Base-by-base conservation (phyloP, 2,113 vertebrate genomes). In the Oophaga pumilio region DNA sequence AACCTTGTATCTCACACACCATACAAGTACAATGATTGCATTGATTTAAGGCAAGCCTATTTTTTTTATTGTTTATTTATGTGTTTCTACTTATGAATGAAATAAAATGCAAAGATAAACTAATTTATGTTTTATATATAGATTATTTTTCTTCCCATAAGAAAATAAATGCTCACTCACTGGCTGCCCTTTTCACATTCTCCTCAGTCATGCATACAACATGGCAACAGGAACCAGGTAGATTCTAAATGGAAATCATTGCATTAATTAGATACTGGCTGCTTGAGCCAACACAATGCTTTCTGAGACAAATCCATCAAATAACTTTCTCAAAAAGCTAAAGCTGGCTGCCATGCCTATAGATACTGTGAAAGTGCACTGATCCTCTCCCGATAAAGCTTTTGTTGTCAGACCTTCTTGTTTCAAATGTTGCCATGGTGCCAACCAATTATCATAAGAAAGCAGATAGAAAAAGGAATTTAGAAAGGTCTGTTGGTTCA, bases 351-450 rank as follows among this genome's bases (percentile, higher is more conserved):
- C 89, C 92, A 89, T 89, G 93, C 88, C 90, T 93, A 89, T 92
- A 91, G 90, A 64, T 59, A 60, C 28, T 89, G 56, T 86, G 91
- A 95, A 91, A 90, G 90, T 87, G 90, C 22, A 22, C 93, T 90
- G 93, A 92, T 92, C 93, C 93, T 92, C 91, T 93, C 71, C 86
- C 82, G 91, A 90, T 85, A 82, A 87, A 88, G 93, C 93, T 92
- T 97, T 96, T 97, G 95, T 97, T 93, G 92, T 89, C 86, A 89
- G 82, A 62, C 89, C 89, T 93, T 92, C 91, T 74, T 93, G 92
- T 92, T 94, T 94, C 94, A 95, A 90, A 92, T 93, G 95, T 96
- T 96, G 92, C 95, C 95, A 96, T 95, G 94, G 94, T 92, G 94
- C 92, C 94, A 68, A 86, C 3, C 86, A 90, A 96, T 95, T 95